These are phyloP conservation scores for Contarinia nasturtii DNA, from an alignment of 1,140 invertebrate genomes.

Conservation along the genomic window DNA sequence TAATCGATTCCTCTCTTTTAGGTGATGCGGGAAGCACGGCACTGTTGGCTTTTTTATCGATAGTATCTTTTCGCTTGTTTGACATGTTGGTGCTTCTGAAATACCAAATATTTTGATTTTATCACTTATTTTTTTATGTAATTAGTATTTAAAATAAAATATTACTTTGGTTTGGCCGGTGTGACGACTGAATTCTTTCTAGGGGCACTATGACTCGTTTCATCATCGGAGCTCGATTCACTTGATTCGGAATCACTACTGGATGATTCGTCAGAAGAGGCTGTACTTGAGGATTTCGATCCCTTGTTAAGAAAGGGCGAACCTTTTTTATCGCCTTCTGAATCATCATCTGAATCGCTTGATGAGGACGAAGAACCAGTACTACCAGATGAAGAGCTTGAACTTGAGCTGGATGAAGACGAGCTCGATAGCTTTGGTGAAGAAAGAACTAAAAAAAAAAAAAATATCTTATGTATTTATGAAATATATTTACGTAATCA, in stretches of 20 bases:
- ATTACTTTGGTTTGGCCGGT: no score
- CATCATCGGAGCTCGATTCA: not conserved
- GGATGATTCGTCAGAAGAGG: slow-evolving; percentile 24
- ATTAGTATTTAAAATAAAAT: no score
- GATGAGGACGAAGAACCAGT: slow-evolving; percentile 26
- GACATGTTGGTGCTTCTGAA: not conserved
- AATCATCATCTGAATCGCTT: not conserved
- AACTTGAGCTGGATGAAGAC: slow-evolving; percentile 21
- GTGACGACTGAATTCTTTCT: no score
- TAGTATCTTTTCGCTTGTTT: not conserved
- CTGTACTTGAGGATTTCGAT: slow-evolving; percentile 29
- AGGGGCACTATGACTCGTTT: no score
- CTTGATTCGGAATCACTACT: slow-evolving; percentile 2
- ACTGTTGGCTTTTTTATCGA: not conserved
- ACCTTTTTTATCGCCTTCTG: slow-evolving; percentile 13
- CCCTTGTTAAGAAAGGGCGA: slow-evolving; percentile 41
- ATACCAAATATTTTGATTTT: no score
- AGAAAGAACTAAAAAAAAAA: no score
- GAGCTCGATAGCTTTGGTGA: no score
- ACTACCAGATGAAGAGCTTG: slow-evolving; percentile 22
- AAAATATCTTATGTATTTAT: no score
- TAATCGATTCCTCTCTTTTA: slow-evolving; percentile 51
- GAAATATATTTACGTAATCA: no score
- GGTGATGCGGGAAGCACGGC: slow-evolving; percentile 12
- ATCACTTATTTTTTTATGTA: no score